Evolutionary conservation across 2,113 vertebrate genomes (phyloP), one percentile per base, ranked within the genome.

Genomic region (Malurus cyaneus): DNA sequence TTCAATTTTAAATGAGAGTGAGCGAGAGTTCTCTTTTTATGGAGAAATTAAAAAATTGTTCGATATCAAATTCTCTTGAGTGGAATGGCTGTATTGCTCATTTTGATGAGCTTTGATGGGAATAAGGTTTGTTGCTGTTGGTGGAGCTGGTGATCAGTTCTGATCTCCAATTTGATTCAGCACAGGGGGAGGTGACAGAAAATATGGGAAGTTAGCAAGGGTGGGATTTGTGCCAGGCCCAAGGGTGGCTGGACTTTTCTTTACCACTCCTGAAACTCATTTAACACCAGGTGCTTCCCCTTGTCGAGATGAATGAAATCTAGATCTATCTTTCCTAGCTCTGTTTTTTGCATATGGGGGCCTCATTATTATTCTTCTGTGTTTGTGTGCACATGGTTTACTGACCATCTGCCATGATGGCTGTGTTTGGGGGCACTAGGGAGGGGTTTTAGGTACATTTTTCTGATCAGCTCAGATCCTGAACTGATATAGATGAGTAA

Each of bases 31-130:
- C 39, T 39, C 70, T 64, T 86, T 93, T 80, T 64, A 31, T 62
- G 53, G 31, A 65, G 19, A 78, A 79, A 57, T 62, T 42, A 2
- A 36, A 78, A 73, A 83, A 50, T 3, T 24, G 21, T 52, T 56
- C 0, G 0, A 4, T 64, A 62, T 6, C 11, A 56, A 67, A 56
- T 70, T 66, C 6, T 82, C 13, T 16, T 42, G 32, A 73, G 47
- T 73, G 29, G 44, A 70, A 59, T 32, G 19, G 23, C 6, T 7
- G 2, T 65, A 25, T 86, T 0, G 0, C 56, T 83, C 15, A 32
- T 80, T 92, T 70, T 78, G 18, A 41, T 81, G 72, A 5, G 2
- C 39, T 62, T 57, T 82, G 12, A 8, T 65, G 42, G 66, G 64
- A 92, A 39, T 49, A 77, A 80, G 23, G n/a, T 31, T 26, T 4